Base-by-base conservation (phyloP, 2,888 invertebrate species). In the Tinea semifulvella region DNA sequence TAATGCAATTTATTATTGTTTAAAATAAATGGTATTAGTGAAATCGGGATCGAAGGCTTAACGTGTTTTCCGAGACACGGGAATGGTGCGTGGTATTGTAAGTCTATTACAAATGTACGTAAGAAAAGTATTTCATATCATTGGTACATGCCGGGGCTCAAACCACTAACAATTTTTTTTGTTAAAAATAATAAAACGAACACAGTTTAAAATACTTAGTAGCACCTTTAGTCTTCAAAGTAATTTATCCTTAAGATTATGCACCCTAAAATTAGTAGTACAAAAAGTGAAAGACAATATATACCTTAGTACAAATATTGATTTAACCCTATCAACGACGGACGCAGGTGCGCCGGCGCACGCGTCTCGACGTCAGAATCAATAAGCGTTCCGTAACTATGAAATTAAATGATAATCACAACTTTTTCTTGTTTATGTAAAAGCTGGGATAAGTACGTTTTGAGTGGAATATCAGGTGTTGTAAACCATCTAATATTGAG, bases 361-460 rank as follows among this genome's bases (percentile, higher is more conserved):
- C 75, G 76, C 70, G 76, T 63, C 59, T 53, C 48, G 51, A 58
- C 56, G 56, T 62, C 58, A 56, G 63, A 71, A 67, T 71, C 76
- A 75, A 73, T 77, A 72, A 75, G 65, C 66, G 70, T 69, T 67
- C 63, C 67, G 63, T 63, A 68, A 68, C 77, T 79, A 79, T 77
- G 77, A 80, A 80, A 80, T 79, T 79, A 79, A 80, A 80, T 80
- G 79, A 76, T 79, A 79, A 79, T 79, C 76, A 75, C 50, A 65
- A 69, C 75, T 77, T 66, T 70, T 71, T 68, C 64, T 68, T 71
- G 72, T 76, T 71, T 73, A 67, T 67, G 63, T 65, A 69, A 65
- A 68, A 64, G 64, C 63, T 68, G 63, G 70, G 68, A 69, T 71
- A 74, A 73, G 74, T 67, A 65, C 63, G 62, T 67, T 71, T 68